phyloP scores from a whole-genome alignment of 2,888 invertebrate species.

The Tenthredo mesomela region DNA sequence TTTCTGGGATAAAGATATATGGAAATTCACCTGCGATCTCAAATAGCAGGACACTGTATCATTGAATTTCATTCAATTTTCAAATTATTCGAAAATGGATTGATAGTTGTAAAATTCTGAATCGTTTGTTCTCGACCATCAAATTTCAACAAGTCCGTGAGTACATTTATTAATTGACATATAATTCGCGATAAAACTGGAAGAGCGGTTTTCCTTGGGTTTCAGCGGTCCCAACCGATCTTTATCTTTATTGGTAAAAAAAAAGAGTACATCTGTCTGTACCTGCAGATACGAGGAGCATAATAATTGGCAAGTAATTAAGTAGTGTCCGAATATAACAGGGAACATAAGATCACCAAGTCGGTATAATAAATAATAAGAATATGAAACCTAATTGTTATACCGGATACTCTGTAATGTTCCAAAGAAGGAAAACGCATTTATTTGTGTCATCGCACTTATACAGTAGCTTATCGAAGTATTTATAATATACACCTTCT shows the following conservation, averaged over 20 bases:
- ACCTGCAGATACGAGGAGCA: background rate
- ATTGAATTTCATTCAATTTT: background rate
- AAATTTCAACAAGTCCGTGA: background rate
- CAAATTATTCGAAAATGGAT: background rate
- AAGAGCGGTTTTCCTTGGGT: background rate
- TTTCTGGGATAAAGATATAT: background rate
- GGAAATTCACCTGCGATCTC: background rate
- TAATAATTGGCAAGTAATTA: background rate
- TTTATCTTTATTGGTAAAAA: background rate
- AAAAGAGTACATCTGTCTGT: background rate
- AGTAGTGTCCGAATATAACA: background rate
- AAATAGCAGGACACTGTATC: no score
- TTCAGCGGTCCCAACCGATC: background rate
- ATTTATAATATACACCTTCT: background rate
- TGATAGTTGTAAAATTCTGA: background rate
- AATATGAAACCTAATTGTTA: background rate
- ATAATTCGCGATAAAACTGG: background rate
- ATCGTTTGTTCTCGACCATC: background rate
- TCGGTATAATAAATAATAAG: background rate
- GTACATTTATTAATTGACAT: background rate
- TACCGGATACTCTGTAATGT: background rate
- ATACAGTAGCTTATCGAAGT: background rate
- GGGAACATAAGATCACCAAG: background rate
- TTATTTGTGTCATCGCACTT: slow-evolving; percentile 13
- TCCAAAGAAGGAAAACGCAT: background rate